phyloP scores from a whole-genome alignment of 2,888 invertebrate species.

The Cantharis flavilabris region DNA sequence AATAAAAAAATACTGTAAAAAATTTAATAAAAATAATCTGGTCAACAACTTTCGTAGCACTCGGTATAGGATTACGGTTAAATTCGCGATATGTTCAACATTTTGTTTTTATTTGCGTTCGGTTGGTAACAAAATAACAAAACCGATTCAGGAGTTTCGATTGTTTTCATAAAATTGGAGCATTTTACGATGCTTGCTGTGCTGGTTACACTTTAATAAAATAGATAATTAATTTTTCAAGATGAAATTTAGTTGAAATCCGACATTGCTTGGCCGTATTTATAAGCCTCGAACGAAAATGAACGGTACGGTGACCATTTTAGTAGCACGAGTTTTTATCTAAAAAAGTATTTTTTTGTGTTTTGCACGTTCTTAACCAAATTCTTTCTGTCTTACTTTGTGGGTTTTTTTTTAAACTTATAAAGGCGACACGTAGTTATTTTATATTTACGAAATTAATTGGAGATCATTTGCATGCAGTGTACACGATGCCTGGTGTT shows the following conservation, averaged over 20 bases:
- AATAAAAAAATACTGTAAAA: too few species aligned
- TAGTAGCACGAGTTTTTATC: background rate
- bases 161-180: background rate
- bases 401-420: background rate
- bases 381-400: constrained; percentile 6
- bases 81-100: background rate
- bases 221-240: constrained; percentile 2
- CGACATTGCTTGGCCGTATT: constrained; percentile 2
- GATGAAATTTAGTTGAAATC: constrained; percentile 22
- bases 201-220: background rate
- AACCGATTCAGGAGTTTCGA: background rate
- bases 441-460: constrained; percentile 5
- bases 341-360: constrained; percentile 2
- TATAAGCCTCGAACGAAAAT: constrained; percentile 7
- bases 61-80: background rate
- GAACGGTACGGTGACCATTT: constrained; percentile 11
- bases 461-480: constrained; percentile 32
- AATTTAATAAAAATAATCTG: too few species aligned
- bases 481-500: constrained; percentile 60
- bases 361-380: background rate
- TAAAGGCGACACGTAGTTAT: constrained; percentile 1
- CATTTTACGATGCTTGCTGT: background rate
- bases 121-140: background rate
- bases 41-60: background rate
- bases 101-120: background rate